Conservation (phyloP, 2,888 invertebrate species). For the Protodeltote pygarga region DNA sequence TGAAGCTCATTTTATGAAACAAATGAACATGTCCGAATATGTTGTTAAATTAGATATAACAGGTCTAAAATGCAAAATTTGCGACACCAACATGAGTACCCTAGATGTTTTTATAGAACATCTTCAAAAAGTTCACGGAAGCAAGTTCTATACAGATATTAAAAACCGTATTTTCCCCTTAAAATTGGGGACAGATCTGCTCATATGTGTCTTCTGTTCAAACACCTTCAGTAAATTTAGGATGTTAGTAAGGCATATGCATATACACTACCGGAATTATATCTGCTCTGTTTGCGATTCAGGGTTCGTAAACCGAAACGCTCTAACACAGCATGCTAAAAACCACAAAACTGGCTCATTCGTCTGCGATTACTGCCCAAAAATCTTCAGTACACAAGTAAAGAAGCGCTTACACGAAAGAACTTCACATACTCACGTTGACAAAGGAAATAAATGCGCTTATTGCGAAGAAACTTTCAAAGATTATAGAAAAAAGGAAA, state of each 20-base stretch:
- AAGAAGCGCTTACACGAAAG: slow-evolving; percentile 72
- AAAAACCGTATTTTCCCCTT: slow-evolving; percentile 62
- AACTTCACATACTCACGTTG: slow-evolving; percentile 41
- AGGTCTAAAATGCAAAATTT: slow-evolving; percentile 36
- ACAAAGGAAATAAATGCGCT: slow-evolving; percentile 49
- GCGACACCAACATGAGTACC: slow-evolving; percentile 27
- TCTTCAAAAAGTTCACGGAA: slow-evolving; percentile 40
- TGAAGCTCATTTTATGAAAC: slow-evolving; percentile 54
- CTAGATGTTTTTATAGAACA: slow-evolving; percentile 47
- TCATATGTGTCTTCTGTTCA: slow-evolving; percentile 31
- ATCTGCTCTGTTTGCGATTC: slow-evolving; percentile 53
- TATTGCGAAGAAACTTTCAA: slow-evolving; percentile 60
- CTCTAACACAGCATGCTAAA: slow-evolving; percentile 39
- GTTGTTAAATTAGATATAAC: slow-evolving; percentile 67
- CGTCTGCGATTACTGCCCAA: slow-evolving; percentile 69
- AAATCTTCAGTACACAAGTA: slow-evolving; percentile 66
- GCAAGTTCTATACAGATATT: slow-evolving; percentile 48
- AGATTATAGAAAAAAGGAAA: slow-evolving; percentile 50
- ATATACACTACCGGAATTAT: slow-evolving; percentile 59
- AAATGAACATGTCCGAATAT: slow-evolving; percentile 56
- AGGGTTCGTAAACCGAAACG: slow-evolving; percentile 56
- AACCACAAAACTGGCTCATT: slow-evolving; percentile 55
- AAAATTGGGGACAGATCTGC: slow-evolving; percentile 52
- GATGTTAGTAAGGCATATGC: slow-evolving; percentile 59
- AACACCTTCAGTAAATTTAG: slow-evolving; percentile 34